Evolutionary conservation across 2,888 invertebrate species (phyloP).

Genomic region (Auanema freiburgensis): DNA sequence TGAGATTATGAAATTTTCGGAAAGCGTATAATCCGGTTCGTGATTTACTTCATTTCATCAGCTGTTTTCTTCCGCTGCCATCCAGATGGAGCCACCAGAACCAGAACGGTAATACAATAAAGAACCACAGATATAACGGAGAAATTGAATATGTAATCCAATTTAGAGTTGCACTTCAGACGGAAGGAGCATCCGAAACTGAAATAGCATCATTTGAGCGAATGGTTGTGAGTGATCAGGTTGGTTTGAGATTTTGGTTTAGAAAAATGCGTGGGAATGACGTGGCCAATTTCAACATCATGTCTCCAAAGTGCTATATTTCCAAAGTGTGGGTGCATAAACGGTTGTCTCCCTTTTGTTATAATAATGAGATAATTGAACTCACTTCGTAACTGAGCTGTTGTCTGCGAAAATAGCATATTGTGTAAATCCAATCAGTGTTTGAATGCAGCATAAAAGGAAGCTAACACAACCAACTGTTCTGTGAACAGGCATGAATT

Average conservation of each 20-base stretch:
- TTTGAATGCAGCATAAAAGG: constrained; percentile 28
- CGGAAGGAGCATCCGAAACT: constrained; percentile 3
- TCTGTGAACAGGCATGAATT: constrained; percentile 45
- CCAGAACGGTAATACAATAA: constrained; percentile 44
- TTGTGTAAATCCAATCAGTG: constrained; percentile 26
- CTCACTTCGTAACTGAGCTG: not conserved
- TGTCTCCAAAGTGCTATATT: no score
- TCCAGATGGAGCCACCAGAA: constrained; percentile 39
- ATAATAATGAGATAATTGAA: not conserved
- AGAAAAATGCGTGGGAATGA: not conserved
- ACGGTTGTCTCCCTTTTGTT: not conserved
- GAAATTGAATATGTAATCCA: constrained; percentile 45
- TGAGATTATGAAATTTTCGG: constrained; percentile 2
- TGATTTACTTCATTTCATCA: constrained; percentile 43
- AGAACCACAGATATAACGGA: constrained; percentile 43
- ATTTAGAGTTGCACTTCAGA: constrained; percentile 9
- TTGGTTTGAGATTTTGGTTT: not conserved
- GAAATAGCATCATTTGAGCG: not conserved
- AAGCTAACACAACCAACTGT: constrained; percentile 35
- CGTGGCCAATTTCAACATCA: not conserved
- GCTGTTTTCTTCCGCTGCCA: constrained; percentile 52
- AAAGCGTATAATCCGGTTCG: not conserved
- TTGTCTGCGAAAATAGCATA: not conserved
- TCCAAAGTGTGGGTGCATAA: no score
- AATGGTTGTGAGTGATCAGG: not conserved